Base-by-base conservation (phyloP, 1,140 invertebrate species). In the Brachionus calyciflorus region DNA sequence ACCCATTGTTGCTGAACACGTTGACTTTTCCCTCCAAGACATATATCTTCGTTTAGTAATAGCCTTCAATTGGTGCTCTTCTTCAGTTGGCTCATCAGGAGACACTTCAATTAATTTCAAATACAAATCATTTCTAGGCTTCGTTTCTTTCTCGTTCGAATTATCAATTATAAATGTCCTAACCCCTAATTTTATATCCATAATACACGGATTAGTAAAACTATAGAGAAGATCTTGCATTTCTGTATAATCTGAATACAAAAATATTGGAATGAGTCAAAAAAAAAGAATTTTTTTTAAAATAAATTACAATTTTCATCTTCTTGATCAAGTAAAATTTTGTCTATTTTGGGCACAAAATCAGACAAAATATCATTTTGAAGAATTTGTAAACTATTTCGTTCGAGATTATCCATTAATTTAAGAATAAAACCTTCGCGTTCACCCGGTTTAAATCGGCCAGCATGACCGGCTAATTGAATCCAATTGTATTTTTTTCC, bases 21-120 rank as follows among this genome's bases (percentile, higher is more conserved):
- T 96, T 81, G 98, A 96, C 5, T 93, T 94, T 86, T 98, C 96
- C 53, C 96, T 86, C 93, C 95, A 98, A 19, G 95, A 91, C 94
- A 96, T 96, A 82, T 96, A 98, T 9, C 94, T 87, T 0, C 93
- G 93, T 85, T 96, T 97, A 0, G 93, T 96, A 1, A 98, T 92
- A 26, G 92, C 94, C 85, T 92, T 91, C 77, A 92, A 85, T 70
- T 89, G 86, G 79, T 93, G 90, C 84, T 97, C 94, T 82, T 97
- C 93, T 70, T 91, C 90, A 12, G 90, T 94, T 7, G 94, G 94
- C 4, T 94, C 94, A 78, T 87, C 87, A 21, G 91, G 89, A 82
- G 97, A 94, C 68, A 97, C 92, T 83, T 95, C 92, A 76, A 95
- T 90, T 94, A 98, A 98, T 87, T 98, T 97, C 79, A 97, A 92